Base-by-base conservation (phyloP, 2,113 vertebrate species). In the Menura novaehollandiae region DNA sequence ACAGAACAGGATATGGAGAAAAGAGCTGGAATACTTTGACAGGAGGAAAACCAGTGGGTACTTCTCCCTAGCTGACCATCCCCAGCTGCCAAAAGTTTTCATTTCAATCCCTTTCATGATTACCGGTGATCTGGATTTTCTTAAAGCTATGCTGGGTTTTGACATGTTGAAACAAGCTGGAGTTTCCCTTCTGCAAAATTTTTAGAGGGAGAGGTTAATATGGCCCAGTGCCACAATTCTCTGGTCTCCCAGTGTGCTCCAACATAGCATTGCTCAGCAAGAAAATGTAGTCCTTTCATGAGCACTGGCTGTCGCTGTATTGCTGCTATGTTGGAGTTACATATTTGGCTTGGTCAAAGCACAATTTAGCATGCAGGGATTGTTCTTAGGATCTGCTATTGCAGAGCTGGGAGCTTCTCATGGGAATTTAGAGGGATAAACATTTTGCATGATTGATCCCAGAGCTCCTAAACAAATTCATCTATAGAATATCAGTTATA, bases 261-360 rank as follows among this genome's bases (percentile, higher is more conserved):
- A 77, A 53, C 67, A 62, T 2, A 74, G 24, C 68, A 59, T 52
- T 92, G 53, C 85, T 95, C 90, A 90, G 79, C 82, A 93, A 94
- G 85, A 88, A 96, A 88, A 91, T 44, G 79, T 77, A 85, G 59
- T 41, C 35, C 64, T 93, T 95, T 90, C 85, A 93, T 86, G 52
- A 94, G 27, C 44, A 23, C 68, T 93, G 59, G 11, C 33, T 80
- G 56, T 59, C 0, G 0, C 56, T 88, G 26, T 80, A 71, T 44
- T 77, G 72, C 39, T 90, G 72, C 72, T 75, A 2, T 67, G 72
- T 55, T 91, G 79, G 72, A 91, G 89, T 43, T 79, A 53, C 56
- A 85, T 76, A 55, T 76, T 76, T 91, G 75, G 71, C 46, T 90
- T 88, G 58, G 62, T 64, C 55, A 94, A 88, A 90, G 60, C 26